Base-by-base conservation (phyloP, 2,888 invertebrate species). In the Crematogaster levior region DNA sequence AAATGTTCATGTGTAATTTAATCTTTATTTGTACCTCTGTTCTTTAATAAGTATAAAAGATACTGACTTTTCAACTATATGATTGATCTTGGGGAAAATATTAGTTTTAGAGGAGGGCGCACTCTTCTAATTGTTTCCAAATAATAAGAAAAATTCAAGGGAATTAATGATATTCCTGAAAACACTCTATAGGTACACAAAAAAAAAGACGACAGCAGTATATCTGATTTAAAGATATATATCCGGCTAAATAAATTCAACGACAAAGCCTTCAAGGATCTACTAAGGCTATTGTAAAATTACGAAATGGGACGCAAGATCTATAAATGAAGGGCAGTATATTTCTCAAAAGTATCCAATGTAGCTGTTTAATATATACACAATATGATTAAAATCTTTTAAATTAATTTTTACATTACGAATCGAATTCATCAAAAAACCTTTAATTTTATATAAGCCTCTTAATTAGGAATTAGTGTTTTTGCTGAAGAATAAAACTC, bases 191-290 rank as follows among this genome's bases (percentile, higher is more conserved):
- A 94, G 93, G 83, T 94, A 92, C 65, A 94, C n/a, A n/a, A n/a
- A n/a, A n/a, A 94, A 27, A 93, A 94, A 85, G 83, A 88, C 58
- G 53, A 89, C 1, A 88, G 88, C 56, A 84, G 86, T 3, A 82
- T 84, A 40, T 83, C 84, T 51, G 93, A 68, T 93, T 95, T 46
- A 92, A 93, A 34, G 92, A 94, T 24, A 93, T n/a, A 93, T 51
- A 94, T 95, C 85, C 86, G 93, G 15, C 81, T 90, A 6, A 92
- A 94, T 56, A 94, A 94, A 85, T 83, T 94, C n/a, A 12, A 94
- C 94, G 40, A 89, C 94, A 12, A 93, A 94, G 87, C 93, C n/a
- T n/a, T 93, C n/a, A 92, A 91, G 37, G 94, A 95, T 81, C 87
- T 72, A 92, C 94, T 77, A 90, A 90, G n/a, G n/a, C n/a, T 63